A percentile compares a stretch with the other conserved stretches of the same genome.
Conservation (phyloP, 1,140 invertebrate species). For the Lethocerus indicus region DNA sequence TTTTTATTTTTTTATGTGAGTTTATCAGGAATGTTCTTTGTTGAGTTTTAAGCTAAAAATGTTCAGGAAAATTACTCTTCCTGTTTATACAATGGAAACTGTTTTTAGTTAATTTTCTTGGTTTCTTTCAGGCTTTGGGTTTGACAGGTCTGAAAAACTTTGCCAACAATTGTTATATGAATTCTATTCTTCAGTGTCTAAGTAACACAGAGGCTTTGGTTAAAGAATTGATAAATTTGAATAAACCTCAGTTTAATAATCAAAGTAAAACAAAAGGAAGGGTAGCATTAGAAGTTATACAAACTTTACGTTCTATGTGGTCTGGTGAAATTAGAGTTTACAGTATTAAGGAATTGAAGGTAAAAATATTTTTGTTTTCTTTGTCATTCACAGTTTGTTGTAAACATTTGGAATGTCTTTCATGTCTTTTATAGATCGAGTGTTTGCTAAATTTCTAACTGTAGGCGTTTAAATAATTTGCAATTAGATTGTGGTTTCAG, state of each 20-base stretch:
- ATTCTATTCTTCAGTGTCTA: slow-evolving; percentile 88
- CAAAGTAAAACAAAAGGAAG: slow-evolving; percentile 9
- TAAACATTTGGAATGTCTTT: no score
- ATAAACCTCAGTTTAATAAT: background rate
- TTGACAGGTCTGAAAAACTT: slow-evolving; percentile 74
- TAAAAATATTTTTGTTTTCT: no score
- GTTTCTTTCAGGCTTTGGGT: slow-evolving; percentile 39
- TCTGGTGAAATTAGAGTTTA: slow-evolving; percentile 10
- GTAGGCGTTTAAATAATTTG: no score
- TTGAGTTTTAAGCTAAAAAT: no score
- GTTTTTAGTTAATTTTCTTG: no score
- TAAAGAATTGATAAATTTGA: slow-evolving; percentile 24
- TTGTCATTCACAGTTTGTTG: no score
- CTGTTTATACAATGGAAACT: slow-evolving; percentile 29
- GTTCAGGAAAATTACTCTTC: slow-evolving; percentile 40
- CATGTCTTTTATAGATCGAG: no score
- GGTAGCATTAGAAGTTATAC: slow-evolving; percentile 8
- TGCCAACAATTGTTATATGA: slow-evolving; percentile 96
- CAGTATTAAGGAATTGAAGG: slow-evolving; percentile 13
- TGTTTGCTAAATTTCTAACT: no score
- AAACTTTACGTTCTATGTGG: slow-evolving; percentile 10
- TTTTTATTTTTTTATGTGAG: no score
- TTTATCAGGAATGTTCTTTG: no score
- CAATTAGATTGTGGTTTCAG: no score
- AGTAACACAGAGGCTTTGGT: slow-evolving; percentile 57